Evolutionary conservation across 2,888 invertebrate species (phyloP), one percentile per base, ranked within the genome.

Genomic region (Amblyteles armatorius): DNA sequence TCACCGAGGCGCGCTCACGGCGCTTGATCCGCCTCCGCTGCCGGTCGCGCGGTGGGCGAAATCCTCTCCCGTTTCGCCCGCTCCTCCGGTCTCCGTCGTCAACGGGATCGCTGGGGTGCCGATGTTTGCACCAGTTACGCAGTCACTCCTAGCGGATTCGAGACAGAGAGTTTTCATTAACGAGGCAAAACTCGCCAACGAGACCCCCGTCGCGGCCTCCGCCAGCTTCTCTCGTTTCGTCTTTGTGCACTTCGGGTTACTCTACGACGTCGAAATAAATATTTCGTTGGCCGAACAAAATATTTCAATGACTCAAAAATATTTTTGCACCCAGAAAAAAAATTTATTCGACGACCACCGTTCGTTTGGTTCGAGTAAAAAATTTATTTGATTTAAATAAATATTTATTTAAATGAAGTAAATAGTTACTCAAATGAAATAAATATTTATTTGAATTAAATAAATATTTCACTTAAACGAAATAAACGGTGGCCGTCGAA

Each of bases 31-130:
- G 79, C 65, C 63, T 60, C 44, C 69, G 82, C 33, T 57, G 44
- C 40, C 74, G 57, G 72, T 80, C 82, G 63, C 33, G 40, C 44
- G 65, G 55, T n/a, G 52, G 74, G 52, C 16, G 73, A 82, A 71
- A 82, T 76, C 55, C 71, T 57, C 73, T 83, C 76, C 81, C 85
- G 83, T 86, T 86, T 86, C 71, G 80, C 63, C 67, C 80, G 83
- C 78, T 83, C 48, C 19, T 19, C 2, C 40, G 26, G 19, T 29
- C n/a, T 26, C 16, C 67, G 19, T 16, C 48, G 13, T 33, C 22
- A 33, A n/a, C 13, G 79, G 36, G 71, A 68, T 77, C 67, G 26
- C 76, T 68, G 50, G 68, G 48, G 52, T 22, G 16, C 67, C 76
- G 63, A 55, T 65, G 74, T 79, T 79, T 63, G 63, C 44, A 44